phyloP scores from a whole-genome alignment of 1,140 invertebrate species.

The Caerostris darwini region DNA sequence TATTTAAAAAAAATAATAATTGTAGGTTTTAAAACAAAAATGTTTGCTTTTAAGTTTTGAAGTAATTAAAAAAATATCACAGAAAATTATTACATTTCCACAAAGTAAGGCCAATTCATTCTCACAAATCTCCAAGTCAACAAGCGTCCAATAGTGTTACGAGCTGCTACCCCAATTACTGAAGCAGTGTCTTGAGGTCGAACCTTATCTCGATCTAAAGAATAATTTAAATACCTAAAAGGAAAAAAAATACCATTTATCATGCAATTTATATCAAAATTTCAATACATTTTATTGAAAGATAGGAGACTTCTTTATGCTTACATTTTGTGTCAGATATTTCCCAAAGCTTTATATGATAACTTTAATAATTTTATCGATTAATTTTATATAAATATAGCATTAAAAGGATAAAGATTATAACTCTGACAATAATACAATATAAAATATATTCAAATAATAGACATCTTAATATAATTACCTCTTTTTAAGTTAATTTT shows the following conservation, averaged over 20 bases:
- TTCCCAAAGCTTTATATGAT: too few species aligned
- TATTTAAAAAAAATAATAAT: too few species aligned
- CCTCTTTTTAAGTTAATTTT: too few species aligned
- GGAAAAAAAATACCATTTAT: neutral
- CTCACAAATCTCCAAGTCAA: slow-evolving; percentile 90
- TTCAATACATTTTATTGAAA: neutral
- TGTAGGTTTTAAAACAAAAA: too few species aligned
- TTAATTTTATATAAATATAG: too few species aligned
- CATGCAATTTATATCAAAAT: neutral
- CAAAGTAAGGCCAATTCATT: slow-evolving; percentile 87
- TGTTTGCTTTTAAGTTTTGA: too few species aligned
- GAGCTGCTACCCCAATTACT: slow-evolving; percentile 87
- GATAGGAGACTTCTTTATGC: neutral
- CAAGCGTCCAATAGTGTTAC: slow-evolving; percentile 87
- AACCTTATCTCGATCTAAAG: slow-evolving; percentile 86
- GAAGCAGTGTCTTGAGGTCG: slow-evolving; percentile 87
- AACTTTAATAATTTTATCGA: too few species aligned
- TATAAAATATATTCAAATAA: too few species aligned
- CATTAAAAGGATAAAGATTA: too few species aligned
- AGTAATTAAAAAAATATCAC: neutral
- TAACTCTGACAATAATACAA: too few species aligned
- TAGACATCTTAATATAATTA: too few species aligned
- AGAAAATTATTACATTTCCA: slow-evolving; percentile 55
- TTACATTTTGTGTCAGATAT: too few species aligned
- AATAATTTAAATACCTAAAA: slow-evolving; percentile 85